Evolutionary conservation across 2,797 vertebrate species (phyloP), one percentile per base, ranked within the genome.

Genomic region (Agapornis canus): DNA sequence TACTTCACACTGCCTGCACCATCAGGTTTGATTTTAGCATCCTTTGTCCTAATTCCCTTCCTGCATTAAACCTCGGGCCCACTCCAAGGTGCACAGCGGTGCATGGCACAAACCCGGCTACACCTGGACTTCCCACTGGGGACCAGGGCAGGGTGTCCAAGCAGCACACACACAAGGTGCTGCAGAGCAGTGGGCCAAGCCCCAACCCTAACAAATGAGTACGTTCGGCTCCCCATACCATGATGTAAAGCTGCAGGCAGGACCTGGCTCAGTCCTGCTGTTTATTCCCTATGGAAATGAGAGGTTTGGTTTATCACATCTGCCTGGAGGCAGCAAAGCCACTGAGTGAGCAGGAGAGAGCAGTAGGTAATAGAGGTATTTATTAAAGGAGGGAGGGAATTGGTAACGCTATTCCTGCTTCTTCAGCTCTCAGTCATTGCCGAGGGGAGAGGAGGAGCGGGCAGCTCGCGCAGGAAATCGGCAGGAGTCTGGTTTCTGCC

Each of bases 331-430:
- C 95, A 92, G 89, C 73, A 23, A 82, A 95, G 88, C 64, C 73
- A 52, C 87, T 15, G 13, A 86, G 84, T 0, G 32, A 95, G 90
- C 65, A 21, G 10, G 72, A 86, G 83, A 61, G 86, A 82, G 60
- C 7, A 1, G 71, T 10, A 87, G 88, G 94, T 94, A 97, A 96
- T 94, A 81, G 93, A 95, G 90, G 94, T 96, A 95, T 96, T 96
- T 96, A 96, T 96, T 97, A 95, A 92, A 81, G 84, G 89, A 88
- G 86, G 54, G 66, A 94, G 72, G 86, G 86, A 91, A 96, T 97
- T 96, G 94, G 95, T 97, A 94, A 35, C 77, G 94, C 91, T 86
- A 90, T 80, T 96, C 91, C 85, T 85, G 94, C 89, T 86, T 56
- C 81, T 95, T 88, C 92, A 80, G 95, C 93, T 93, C 90, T 93